These are phyloP conservation scores for Pogoniulus pusillus DNA, from an alignment of 2,797 vertebrate genomes.

Conservation along the genomic window DNA sequence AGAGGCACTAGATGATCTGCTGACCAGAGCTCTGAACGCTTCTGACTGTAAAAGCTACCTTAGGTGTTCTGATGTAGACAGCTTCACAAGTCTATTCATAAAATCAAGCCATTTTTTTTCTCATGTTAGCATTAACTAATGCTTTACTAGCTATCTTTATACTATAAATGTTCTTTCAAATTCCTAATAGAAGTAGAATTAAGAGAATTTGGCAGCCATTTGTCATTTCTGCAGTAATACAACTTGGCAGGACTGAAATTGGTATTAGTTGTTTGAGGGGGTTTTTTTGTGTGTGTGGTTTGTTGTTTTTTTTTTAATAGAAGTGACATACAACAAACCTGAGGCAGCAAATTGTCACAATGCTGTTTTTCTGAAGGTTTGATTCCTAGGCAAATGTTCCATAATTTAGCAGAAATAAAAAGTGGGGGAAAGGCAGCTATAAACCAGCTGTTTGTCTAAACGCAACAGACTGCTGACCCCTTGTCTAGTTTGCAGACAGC, in stretches of 20 bases:
- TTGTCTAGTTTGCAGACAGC: neutral
- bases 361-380: neutral
- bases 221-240: neutral
- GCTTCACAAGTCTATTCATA: neutral
- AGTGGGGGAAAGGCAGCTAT: neutral
- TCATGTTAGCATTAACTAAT: neutral
- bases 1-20: neutral
- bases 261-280: too few relatives aligned
- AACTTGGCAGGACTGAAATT: neutral
- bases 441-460: neutral
- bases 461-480: neutral
- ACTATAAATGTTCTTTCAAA: neutral
- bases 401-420: neutral
- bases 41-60: neutral
- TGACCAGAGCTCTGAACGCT: neutral
- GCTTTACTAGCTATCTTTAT: neutral
- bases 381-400: neutral
- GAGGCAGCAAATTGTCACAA: neutral
- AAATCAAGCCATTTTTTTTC: neutral
- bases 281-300: too few relatives aligned
- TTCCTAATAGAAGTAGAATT: neutral
- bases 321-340: neutral
- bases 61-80: neutral
- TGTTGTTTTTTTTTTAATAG: neutral
- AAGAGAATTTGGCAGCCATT: neutral